Percentiles rank a stretch among this genome's conserved stretches.
These are phyloP conservation scores for Mormyrus lacerda DNA, from an alignment of 2,113 vertebrate species.

Conservation along the genomic window DNA sequence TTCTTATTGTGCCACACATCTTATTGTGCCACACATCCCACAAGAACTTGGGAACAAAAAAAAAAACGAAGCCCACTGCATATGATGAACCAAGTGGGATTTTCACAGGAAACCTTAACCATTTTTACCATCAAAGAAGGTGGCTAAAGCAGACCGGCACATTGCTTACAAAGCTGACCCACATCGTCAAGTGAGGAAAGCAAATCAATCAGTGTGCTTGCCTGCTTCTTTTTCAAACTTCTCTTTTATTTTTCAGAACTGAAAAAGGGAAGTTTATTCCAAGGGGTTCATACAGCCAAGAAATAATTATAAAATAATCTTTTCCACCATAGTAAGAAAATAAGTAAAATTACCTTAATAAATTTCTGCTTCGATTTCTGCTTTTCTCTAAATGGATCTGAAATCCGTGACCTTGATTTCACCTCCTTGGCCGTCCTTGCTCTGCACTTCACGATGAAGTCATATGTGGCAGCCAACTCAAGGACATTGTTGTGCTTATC, in stretches of 20 bases:
- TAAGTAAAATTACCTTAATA: neutral
- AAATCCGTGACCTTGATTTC: neutral
- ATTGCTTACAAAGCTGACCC: neutral
- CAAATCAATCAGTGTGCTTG: neutral
- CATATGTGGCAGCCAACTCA: slow-evolving; percentile 36
- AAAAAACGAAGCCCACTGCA: neutral
- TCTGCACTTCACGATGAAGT: neutral
- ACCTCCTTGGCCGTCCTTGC: neutral
- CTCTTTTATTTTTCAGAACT: neutral
- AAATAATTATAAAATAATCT: neutral
- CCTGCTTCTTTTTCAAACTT: neutral
- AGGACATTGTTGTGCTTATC: slow-evolving; percentile 58
- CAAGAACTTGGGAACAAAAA: neutral
- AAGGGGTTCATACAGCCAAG: neutral
- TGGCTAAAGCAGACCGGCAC: neutral
- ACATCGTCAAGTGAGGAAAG: neutral
- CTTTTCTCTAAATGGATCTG: neutral
- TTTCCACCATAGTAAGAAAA: neutral
- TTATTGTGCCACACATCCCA: neutral
- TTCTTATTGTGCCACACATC: neutral
- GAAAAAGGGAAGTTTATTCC: neutral
- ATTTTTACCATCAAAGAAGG: neutral
- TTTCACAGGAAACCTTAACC: neutral
- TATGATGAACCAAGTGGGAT: neutral
- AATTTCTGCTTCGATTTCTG: neutral